Evolutionary conservation across 1,140 invertebrate genomes (phyloP).

Genomic region (Drosophila novamexicana): DNA sequence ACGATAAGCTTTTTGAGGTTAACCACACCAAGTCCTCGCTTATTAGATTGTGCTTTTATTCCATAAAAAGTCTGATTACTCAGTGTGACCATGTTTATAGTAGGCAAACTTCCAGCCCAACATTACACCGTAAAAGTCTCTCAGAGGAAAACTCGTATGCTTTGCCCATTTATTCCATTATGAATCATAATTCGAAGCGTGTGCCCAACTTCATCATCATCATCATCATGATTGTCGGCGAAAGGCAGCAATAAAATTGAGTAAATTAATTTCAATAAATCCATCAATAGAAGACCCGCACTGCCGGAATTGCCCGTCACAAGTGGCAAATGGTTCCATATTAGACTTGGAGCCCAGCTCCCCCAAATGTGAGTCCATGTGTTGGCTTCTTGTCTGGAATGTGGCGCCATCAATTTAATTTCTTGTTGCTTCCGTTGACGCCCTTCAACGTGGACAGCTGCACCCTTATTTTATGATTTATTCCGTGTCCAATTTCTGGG

Average conservation of each 20-base stretch:
- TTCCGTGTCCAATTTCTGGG: conserved; percentile 44
- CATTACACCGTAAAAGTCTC: conserved; percentile 5
- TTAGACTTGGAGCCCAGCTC: conserved; percentile 13
- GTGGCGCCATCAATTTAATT: conserved; percentile 70
- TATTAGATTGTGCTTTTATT: not conserved
- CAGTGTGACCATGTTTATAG: conserved; percentile 19
- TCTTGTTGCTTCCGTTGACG: conserved; percentile 67
- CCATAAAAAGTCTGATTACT: conserved; percentile 24
- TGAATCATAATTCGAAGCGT: conserved; percentile 59
- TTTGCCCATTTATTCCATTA: not conserved
- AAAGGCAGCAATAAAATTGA: conserved; percentile 55
- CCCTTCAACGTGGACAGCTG: conserved; percentile 38
- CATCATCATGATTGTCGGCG: not conserved
- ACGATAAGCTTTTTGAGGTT: not conserved
- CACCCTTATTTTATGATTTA: conserved; percentile 52
- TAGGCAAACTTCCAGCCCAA: not conserved
- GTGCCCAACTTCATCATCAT: conserved; percentile 23
- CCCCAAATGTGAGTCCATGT: conserved; percentile 23
- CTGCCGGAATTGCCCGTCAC: conserved; percentile 21
- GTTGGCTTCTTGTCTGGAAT: conserved; percentile 40
- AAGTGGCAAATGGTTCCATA: conserved; percentile 38
- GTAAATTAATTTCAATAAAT: conserved; percentile 81
- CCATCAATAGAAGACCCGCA: conserved; percentile 55
- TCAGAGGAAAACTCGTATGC: conserved; percentile 12
- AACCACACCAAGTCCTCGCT: not conserved